Percentiles rank a stretch among this genome's conserved stretches.
Evolutionary conservation across 2,797 vertebrate species (phyloP).

Genomic region (Petrocephalus schoutedeni): DNA sequence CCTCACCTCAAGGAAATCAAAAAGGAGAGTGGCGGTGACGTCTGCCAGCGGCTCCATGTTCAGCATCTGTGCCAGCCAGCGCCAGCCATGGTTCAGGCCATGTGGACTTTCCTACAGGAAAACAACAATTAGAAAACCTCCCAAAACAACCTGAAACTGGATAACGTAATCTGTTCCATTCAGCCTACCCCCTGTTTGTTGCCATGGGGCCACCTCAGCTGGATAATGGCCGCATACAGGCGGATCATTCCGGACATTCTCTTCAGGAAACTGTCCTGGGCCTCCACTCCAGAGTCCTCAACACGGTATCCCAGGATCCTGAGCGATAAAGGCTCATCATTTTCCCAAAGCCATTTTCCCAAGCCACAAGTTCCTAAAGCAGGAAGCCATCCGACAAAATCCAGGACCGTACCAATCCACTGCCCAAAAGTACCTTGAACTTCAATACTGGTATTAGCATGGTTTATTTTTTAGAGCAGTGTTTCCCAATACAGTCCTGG

Average conservation of each 20-base stretch:
- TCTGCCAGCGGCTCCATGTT: constrained; percentile 91
- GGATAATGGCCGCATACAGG: constrained; percentile 76
- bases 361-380: background rate
- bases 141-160: background rate
- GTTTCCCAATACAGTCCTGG: too few species aligned
- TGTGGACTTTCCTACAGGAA: constrained; percentile 68
- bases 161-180: too few species aligned
- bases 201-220: constrained; percentile 70
- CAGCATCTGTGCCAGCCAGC: constrained; percentile 86
- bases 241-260: constrained; percentile 96
- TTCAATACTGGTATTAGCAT: background rate
- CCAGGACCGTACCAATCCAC: background rate
- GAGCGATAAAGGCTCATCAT: constrained; percentile 2
- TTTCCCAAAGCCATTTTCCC: background rate
- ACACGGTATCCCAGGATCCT: constrained; percentile 86
- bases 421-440: background rate
- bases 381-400: background rate
- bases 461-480: background rate
- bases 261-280: constrained; percentile 89
- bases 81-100: constrained; percentile 83
- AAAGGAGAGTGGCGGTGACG: constrained; percentile 84
- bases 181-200: constrained; percentile 68
- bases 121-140: background rate
- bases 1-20: constrained; percentile 87
- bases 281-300: constrained; percentile 72